Evolutionary conservation across 1,140 invertebrate genomes (phyloP).

Genomic region (Globodera ellingtonae): DNA sequence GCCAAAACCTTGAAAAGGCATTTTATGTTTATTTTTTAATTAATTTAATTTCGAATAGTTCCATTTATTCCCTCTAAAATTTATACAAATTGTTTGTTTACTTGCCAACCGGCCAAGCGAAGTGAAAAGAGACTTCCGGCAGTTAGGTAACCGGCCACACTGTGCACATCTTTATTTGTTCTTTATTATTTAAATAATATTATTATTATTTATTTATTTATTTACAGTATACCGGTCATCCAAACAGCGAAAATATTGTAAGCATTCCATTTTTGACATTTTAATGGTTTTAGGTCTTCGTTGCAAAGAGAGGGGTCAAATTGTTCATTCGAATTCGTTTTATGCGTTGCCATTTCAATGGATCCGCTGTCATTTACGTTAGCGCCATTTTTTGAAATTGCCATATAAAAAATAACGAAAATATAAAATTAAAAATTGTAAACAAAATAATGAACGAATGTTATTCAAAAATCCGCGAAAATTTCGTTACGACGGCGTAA

Average conservation of each 20-base stretch:
- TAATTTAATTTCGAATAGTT: background rate
- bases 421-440: too few species aligned
- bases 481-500: background rate
- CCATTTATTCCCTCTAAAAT: too few species aligned
- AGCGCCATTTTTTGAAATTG: background rate
- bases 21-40: background rate
- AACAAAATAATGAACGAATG: too few species aligned
- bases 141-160: conserved; percentile 10
- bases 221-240: background rate
- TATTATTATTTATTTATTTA: background rate
- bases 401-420: too few species aligned
- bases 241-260: conserved; percentile 13
- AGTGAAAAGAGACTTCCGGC: conserved; percentile 1
- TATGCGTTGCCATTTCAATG: background rate
- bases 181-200: background rate
- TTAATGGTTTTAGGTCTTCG: background rate
- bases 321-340: background rate
- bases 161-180: background rate
- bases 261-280: background rate
- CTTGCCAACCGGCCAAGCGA: conserved; percentile 7
- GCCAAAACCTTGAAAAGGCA: background rate
- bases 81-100: background rate
- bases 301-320: background rate
- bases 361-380: background rate
- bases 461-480: too few species aligned